Evolutionary conservation across 2,113 vertebrate species (phyloP).

Genomic region (Heloderma charlesbogerti): DNA sequence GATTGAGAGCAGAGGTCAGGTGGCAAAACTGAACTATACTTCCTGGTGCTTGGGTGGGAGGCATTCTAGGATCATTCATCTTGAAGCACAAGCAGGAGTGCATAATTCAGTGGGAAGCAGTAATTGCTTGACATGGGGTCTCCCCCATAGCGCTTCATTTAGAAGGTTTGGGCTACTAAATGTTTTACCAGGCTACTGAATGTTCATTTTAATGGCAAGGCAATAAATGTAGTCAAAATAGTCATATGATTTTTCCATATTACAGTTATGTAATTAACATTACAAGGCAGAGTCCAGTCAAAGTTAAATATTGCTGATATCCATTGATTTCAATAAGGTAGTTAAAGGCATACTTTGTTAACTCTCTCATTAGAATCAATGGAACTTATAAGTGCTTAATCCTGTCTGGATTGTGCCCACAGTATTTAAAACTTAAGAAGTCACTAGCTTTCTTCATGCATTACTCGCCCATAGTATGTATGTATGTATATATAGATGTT

Average conservation of each 20-base stretch:
- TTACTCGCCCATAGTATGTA: background rate
- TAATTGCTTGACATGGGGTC: conserved; percentile 1
- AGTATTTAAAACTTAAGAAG: background rate
- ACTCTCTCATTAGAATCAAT: background rate
- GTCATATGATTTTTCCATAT: background rate
- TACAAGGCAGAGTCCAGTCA: background rate
- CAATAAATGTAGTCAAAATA: background rate
- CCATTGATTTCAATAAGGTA: background rate
- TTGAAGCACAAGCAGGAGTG: background rate
- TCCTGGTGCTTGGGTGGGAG: background rate
- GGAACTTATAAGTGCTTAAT: background rate
- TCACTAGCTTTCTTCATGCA: background rate
- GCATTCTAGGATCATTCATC: background rate
- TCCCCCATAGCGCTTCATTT: background rate
- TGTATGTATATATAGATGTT: background rate
- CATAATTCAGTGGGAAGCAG: conserved; percentile 21
- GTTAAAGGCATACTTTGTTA: background rate
- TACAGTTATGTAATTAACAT: background rate
- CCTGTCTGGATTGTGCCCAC: background rate
- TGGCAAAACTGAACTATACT: background rate
- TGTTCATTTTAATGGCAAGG: background rate
- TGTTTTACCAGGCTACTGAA: conserved; percentile 1
- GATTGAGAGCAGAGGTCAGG: conserved; percentile 24
- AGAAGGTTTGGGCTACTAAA: conserved; percentile 23
- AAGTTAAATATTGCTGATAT: background rate